Conservation (phyloP, 23 tunicate genomes). For the Trididemnum miniatum region DNA sequence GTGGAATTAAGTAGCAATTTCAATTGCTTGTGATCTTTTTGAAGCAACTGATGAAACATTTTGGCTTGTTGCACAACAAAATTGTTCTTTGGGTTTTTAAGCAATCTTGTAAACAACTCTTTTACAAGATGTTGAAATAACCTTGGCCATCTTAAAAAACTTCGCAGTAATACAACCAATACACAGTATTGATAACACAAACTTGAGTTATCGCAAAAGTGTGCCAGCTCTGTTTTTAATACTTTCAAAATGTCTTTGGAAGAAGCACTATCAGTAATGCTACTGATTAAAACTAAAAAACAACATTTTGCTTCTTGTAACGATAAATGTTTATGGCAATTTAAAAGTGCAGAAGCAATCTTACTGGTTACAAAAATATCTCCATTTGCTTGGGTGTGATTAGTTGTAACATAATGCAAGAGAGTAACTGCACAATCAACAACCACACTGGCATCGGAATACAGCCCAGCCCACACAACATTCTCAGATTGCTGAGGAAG, state of each 20-base stretch:
- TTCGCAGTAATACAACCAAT: background rate
- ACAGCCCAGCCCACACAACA: background rate
- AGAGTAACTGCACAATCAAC: conserved; percentile 19
- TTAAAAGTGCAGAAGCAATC: background rate
- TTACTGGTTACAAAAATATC: background rate
- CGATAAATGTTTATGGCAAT: background rate
- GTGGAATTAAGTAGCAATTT: background rate
- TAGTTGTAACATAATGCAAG: background rate
- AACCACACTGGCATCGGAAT: conserved; percentile 15
- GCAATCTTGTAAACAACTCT: background rate
- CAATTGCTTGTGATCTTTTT: background rate
- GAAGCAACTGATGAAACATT: conserved; percentile 25
- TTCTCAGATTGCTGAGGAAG: conserved; percentile 22
- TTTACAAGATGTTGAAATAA: conserved; percentile 24
- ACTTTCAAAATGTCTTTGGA: background rate
- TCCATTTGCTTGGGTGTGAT: background rate
- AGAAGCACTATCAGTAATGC: background rate
- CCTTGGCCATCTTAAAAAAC: conserved; percentile 41
- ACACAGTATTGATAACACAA: background rate
- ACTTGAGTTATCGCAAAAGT: background rate
- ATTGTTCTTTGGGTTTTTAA: background rate
- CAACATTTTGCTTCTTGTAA: conserved; percentile 13
- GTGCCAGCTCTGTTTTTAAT: background rate
- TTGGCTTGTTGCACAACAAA: conserved; percentile 28
- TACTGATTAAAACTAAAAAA: conserved; percentile 8